Percentiles rank a stretch among this genome's conserved stretches.
phyloP scores from a whole-genome alignment of 2,113 vertebrate genomes.

The Bothrops jararaca region DNA sequence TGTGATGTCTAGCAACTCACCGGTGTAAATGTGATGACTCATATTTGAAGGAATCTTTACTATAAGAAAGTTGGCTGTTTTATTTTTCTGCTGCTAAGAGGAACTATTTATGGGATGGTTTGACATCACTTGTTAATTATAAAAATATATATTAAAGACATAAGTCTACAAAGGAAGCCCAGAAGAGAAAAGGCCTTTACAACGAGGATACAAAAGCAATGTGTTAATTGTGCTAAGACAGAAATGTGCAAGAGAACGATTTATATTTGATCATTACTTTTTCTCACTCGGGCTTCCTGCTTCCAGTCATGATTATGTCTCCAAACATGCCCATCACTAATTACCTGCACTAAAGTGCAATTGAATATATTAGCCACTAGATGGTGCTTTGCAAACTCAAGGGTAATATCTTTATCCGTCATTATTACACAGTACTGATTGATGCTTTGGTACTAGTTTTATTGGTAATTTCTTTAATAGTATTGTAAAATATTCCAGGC shows the following conservation, averaged over 20 bases:
- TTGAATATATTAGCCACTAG: constrained; percentile 28
- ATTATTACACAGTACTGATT: not conserved
- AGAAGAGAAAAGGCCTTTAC: not conserved
- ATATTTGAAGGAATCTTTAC: not conserved
- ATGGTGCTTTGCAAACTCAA: constrained; percentile 32
- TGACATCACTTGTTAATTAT: accelerated
- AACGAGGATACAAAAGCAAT: accelerated
- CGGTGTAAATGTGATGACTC: not conserved
- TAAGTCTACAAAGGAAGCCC: accelerated
- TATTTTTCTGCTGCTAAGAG: not conserved
- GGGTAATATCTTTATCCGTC: not conserved
- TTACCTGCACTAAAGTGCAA: not conserved
- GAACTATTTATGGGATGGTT: not conserved
- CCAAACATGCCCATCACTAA: constrained; percentile 45
- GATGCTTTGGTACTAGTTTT: not conserved
- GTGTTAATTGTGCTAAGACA: accelerated
- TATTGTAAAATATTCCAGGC: constrained; percentile 8
- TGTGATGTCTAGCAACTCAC: not conserved
- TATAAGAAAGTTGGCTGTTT: not conserved
- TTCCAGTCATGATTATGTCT: constrained; percentile 50
- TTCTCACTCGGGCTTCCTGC: not conserved
- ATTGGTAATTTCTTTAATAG: not conserved
- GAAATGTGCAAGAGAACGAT: accelerated
- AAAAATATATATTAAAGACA: accelerated
- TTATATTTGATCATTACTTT: accelerated